Base-by-base conservation (phyloP, 2,113 vertebrate genomes). In the Oxyura jamaicensis region DNA sequence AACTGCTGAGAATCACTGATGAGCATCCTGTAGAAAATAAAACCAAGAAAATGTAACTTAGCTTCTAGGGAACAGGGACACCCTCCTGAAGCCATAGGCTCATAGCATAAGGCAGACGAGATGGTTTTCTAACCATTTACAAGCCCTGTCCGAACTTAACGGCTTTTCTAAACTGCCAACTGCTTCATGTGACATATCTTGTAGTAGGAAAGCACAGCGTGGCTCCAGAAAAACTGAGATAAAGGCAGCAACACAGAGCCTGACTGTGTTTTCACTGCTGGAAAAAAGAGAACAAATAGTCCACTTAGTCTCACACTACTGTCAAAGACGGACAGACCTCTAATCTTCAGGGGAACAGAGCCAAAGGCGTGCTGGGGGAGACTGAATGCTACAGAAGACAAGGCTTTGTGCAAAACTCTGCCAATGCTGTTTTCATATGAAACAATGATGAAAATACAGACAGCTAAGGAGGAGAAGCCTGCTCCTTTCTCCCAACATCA, bases 261-360 rank as follows among this genome's bases (percentile, higher is more conserved):
- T 81, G 59, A 42, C 82, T 90, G 41, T 44, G 60, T 73, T 81
- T 90, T 65, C 60, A 15, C 63, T 77, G 67, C 58, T 94, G 67
- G 73, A 6, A 59, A 60, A 81, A 71, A 78, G 18, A 88, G 91
- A 94, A 93, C 83, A 93, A 96, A 86, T 29, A 94, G 74, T 46
- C 94, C 89, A 72, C 71, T 95, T n/a, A 89, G 78, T 23, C 85
- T 94, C 75, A 58, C 33, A 8, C 48, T 66, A 50, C 80, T 83
- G 75, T 92, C 52, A 36, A 73, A 91, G 56, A 76, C 0, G 3
- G 95, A 83, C 86, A 71, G 74, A 78, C 69, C 60, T 75, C 87
- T 89, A 28, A 81, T 92, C 81, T 94, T 68, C 86, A 58, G 82
- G 65, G 83, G 80, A 94, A 91, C 3, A 1, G 68, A 80, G 92